These are phyloP conservation scores for Ectemnius continuus DNA, from an alignment of 2,888 invertebrate genomes.

Conservation along the genomic window DNA sequence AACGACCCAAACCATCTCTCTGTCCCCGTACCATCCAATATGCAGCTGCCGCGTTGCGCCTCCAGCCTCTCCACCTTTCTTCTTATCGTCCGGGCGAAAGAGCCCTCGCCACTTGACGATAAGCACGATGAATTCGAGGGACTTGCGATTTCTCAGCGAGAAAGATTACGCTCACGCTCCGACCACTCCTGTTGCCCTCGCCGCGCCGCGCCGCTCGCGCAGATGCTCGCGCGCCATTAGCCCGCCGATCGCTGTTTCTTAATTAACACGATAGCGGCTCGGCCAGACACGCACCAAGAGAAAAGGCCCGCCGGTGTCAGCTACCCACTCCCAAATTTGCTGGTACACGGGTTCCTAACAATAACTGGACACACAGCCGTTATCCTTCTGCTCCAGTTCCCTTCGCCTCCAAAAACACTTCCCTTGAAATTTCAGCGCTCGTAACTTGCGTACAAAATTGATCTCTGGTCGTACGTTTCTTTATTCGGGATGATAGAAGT, in stretches of 20 bases:
- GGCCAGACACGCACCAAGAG: not conserved
- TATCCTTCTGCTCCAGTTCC: no score
- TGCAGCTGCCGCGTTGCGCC: constrained; percentile 40
- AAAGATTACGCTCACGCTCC: constrained; percentile 20
- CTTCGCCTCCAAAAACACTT: no score
- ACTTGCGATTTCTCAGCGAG: constrained; percentile 28
- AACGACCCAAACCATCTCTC: constrained; percentile 51
- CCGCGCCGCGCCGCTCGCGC: constrained; percentile 7
- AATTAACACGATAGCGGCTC: constrained; percentile 27
- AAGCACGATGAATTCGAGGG: constrained; percentile 27
- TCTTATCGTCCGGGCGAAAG: constrained; percentile 24
- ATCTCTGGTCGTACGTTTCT: no score
- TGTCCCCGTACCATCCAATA: constrained; percentile 30
- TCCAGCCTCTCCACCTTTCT: constrained; percentile 12
- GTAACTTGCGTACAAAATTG: no score
- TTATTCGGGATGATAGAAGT: no score
- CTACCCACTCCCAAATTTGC: no score
- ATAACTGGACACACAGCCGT: no score
- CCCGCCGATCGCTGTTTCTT: constrained; percentile 12
- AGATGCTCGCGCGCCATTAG: constrained; percentile 35
- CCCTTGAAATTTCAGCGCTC: no score
- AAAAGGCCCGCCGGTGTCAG: no score
- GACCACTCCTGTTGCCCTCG: no score
- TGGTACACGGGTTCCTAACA: no score
- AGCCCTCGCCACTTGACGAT: constrained; percentile 19